A percentile compares a stretch with the other conserved stretches of the same genome.
These are phyloP conservation scores for Amphimedon queenslandica DNA, from an alignment of 37 sponge, comb jelly and placozoan species.

Conservation along the genomic window DNA sequence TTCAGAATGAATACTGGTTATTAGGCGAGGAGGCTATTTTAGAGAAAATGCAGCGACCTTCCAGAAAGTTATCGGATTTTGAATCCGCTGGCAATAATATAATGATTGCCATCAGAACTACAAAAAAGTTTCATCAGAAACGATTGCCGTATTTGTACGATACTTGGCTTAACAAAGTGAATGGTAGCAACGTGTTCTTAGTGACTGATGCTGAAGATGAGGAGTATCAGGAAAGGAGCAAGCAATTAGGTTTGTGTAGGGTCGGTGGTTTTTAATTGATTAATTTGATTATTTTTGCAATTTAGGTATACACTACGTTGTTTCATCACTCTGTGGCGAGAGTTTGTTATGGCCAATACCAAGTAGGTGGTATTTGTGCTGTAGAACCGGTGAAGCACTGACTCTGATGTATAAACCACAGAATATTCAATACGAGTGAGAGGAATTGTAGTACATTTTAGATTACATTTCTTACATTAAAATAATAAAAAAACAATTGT, in stretches of 20 bases:
- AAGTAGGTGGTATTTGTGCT: slow-evolving; percentile 36
- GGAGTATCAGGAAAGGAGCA: background rate
- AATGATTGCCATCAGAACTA: slow-evolving; percentile 39
- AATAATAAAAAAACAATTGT: no score
- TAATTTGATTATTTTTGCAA: background rate
- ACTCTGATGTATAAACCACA: slow-evolving; percentile 11
- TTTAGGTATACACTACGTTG: background rate
- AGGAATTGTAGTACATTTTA: no score
- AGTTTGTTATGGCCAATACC: no score
- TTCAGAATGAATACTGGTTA: no score
- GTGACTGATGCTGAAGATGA: slow-evolving; percentile 36
- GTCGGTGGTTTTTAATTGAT: background rate
- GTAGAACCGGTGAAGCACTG: slow-evolving; percentile 40
- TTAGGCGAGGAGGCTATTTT: no score
- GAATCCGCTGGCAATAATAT: slow-evolving; percentile 2
- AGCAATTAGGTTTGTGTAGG: slow-evolving; percentile 10
- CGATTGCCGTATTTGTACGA: slow-evolving; percentile 35
- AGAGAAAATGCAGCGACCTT: no score
- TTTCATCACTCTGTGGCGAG: background rate
- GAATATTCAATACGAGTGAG: slow-evolving; percentile 35
- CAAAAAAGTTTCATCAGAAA: slow-evolving; percentile 16
- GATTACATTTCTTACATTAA: no score
- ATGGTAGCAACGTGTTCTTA: slow-evolving; percentile 20
- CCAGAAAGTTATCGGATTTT: no score
- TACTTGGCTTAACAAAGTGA: slow-evolving; percentile 41